Conservation (phyloP, 1,140 invertebrate genomes). For the Lineus longissimus region DNA sequence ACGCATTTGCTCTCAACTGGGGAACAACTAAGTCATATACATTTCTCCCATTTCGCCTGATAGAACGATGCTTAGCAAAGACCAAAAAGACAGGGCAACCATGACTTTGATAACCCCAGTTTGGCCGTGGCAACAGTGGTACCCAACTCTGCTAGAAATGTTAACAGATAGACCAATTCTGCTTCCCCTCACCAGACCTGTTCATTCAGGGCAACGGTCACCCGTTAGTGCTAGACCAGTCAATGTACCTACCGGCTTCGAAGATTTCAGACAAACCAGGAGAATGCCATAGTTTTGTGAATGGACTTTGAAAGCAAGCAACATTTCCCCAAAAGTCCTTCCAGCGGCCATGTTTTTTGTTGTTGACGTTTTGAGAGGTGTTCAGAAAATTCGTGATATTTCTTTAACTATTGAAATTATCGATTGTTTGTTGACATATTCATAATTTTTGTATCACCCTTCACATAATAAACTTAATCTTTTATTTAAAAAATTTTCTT, state of each 20-base stretch:
- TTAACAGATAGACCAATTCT: conserved; percentile 11
- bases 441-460: no score
- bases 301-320: no score
- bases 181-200: not conserved
- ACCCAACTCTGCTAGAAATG: conserved; percentile 10
- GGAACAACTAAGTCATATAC: conserved; percentile 12
- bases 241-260: conserved; percentile 9
- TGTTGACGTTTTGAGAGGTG: no score
- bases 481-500: no score
- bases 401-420: no score
- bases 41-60: conserved; percentile 21
- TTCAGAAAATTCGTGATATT: no score
- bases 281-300: not conserved
- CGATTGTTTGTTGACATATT: no score
- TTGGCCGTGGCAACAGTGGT: conserved; percentile 22
- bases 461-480: no score
- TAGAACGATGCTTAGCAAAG: conserved; percentile 11
- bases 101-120: conserved; percentile 13
- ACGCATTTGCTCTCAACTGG: conserved; percentile 13
- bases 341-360: no score
- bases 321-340: no score
- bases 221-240: conserved; percentile 6
- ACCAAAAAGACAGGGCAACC: conserved; percentile 5
- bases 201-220: conserved; percentile 1
- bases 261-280: conserved; percentile 10